Evolutionary conservation across 2,113 vertebrate genomes (phyloP).

Genomic region (Cottus gobio): DNA sequence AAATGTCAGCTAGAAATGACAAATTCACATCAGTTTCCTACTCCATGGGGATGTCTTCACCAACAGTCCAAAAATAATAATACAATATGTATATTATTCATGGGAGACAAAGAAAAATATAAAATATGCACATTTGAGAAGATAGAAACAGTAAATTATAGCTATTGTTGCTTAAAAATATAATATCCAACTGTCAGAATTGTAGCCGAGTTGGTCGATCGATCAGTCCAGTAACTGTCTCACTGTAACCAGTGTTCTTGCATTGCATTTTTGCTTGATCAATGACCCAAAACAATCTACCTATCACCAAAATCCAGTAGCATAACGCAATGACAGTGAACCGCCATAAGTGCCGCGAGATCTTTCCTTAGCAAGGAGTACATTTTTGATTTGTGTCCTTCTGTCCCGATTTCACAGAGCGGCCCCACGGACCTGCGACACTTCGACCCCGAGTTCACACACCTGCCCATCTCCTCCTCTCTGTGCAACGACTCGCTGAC

Average conservation of each 20-base stretch:
- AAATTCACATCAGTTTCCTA: neutral
- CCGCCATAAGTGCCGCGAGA: neutral
- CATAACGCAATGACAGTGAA: neutral
- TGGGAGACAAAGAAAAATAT: neutral
- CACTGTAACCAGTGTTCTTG: neutral
- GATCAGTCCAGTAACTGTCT: neutral
- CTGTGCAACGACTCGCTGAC: slow-evolving; percentile 76
- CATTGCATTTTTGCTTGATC: neutral
- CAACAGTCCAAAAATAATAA: neutral
- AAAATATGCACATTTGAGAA: neutral
- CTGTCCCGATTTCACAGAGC: slow-evolving; percentile 71
- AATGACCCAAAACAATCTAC: neutral
- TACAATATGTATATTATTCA: neutral
- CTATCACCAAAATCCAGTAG: neutral
- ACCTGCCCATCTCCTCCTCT: slow-evolving; percentile 83
- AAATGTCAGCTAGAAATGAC: neutral
- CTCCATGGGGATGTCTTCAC: neutral
- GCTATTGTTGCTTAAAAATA: neutral
- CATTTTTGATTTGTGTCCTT: neutral
- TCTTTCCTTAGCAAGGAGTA: accelerated
- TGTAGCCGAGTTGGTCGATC: neutral
- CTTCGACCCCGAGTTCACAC: slow-evolving; percentile 87
- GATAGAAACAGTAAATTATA: neutral
- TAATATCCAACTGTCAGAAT: neutral
- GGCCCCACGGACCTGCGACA: slow-evolving; percentile 85